Conservation (phyloP, 2,113 vertebrate species). For the Lamprotornis superbus region DNA sequence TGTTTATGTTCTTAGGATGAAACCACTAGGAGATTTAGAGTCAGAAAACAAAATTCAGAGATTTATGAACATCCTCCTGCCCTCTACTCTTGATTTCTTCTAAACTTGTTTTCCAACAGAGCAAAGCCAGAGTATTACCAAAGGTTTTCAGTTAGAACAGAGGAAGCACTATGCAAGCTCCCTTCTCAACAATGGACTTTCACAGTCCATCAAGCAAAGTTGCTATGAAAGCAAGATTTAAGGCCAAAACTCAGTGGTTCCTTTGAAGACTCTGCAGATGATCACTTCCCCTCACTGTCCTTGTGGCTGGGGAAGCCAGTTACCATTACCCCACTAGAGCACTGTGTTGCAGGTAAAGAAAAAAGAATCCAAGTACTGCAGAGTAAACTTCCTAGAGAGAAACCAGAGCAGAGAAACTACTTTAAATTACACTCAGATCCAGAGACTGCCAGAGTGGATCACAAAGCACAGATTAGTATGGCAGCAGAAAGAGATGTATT, state of each 20-base stretch:
- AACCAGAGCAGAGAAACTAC: background rate
- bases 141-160: background rate
- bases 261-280: background rate
- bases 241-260: background rate
- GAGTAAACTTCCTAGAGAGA: background rate
- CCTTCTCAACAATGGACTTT: background rate
- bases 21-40: background rate
- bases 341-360: background rate
- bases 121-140: background rate
- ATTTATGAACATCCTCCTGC: background rate
- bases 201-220: background rate
- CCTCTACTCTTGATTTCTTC: background rate
- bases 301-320: background rate
- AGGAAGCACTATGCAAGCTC: background rate
- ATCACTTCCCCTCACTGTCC: background rate
- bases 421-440: background rate
- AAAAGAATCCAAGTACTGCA: background rate
- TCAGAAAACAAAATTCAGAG: background rate
- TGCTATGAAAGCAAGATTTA: background rate
- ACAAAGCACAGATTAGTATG: background rate
- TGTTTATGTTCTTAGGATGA: background rate
- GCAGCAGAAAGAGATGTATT: background rate
- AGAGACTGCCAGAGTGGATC: background rate
- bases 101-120: background rate
- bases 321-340: background rate